Evolutionary conservation across 2,113 vertebrate species (phyloP), one percentile per base, ranked within the genome.

Genomic region (Scopus umbretta): DNA sequence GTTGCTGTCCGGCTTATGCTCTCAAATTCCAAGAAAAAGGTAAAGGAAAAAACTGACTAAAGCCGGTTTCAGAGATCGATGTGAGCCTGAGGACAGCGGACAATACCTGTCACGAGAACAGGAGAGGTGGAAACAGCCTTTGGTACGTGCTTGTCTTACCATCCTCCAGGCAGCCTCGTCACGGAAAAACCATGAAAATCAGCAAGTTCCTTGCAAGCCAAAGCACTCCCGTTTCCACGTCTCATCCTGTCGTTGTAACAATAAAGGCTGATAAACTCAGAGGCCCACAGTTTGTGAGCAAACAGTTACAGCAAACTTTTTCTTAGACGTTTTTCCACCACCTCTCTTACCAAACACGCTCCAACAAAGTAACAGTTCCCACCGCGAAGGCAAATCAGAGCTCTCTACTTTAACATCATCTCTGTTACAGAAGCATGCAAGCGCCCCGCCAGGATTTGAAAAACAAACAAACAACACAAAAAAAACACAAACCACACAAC

Each of bases 51-150:
- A 23, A 9, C 22, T 32, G 18, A 25, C 13, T 42, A n/a, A 73
- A 56, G 36, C 29, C 65, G 27, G 29, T 23, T 19, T 10, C 7
- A 9, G 53, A 38, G 47, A 23, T 17, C 26, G 16, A 2, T 0
- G 5, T 11, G 43, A 81, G 68, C 25, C 43, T 3, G 1, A 20
- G 72, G 42, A 38, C 5, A 3, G 56, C 47, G 62, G 43, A 49
- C 19, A 53, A 45, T 6, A 42, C 32, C 61, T 10, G 0, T 13
- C 82, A 53, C 0, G 0, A 42, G 80, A 68, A 67, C 6, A 58
- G 40, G 40, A 42, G 67, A 76, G 59, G 56, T 34, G 47, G 67
- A 20, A 62, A 34, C 43, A 40, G 59, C 45, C 23, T 29, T 26
- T 1, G 0, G 13, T 13, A 16, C 5, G 40, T 6, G 16, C 56